Conservation (phyloP, 2,797 vertebrate genomes). For the Pangasius djambal region DNA sequence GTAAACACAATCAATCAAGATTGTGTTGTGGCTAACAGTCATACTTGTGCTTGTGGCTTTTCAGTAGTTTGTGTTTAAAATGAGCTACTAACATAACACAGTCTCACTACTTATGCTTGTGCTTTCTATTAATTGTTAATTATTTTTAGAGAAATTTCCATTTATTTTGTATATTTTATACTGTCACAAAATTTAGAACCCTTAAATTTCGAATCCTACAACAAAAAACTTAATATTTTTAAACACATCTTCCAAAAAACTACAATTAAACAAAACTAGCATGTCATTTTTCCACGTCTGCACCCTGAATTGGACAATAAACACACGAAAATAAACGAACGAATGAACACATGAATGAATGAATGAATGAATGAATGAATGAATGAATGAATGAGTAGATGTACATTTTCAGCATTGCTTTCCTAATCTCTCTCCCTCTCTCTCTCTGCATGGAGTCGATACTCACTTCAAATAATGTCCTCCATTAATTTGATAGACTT, state of each 20-base stretch:
- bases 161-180: not conserved
- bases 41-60: too few relatives aligned
- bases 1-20: too few relatives aligned
- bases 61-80: not conserved
- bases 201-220: not conserved
- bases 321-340: not conserved
- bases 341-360: too few relatives aligned
- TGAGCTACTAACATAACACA: not conserved
- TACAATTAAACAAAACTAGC: not conserved
- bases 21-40: not conserved
- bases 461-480: slow-evolving; percentile 1
- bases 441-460: not conserved
- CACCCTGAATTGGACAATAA: not conserved
- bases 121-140: not conserved
- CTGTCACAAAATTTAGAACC: not conserved
- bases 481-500: slow-evolving; percentile 17
- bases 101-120: not conserved
- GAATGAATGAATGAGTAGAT: not conserved
- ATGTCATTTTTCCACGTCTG: not conserved
- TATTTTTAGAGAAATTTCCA: not conserved
- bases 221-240: not conserved
- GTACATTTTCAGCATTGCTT: slow-evolving; percentile 10
- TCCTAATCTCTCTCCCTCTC: not conserved
- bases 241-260: not conserved
- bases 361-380: too few relatives aligned